These are phyloP conservation scores for Eubucco bourcierii DNA, from an alignment of 2,113 vertebrate species.

Conservation along the genomic window DNA sequence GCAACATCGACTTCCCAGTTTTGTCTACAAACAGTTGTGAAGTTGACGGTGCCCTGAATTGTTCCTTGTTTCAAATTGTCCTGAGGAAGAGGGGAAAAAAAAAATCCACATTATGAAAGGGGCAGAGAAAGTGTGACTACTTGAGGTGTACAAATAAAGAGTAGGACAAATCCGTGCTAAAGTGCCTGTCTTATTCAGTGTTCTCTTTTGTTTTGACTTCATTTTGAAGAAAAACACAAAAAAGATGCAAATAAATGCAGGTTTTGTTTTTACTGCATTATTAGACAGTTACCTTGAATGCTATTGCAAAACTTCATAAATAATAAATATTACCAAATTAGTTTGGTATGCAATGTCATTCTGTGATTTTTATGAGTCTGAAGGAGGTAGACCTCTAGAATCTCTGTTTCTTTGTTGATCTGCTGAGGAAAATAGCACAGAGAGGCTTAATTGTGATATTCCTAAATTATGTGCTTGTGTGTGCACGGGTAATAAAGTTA, in stretches of 20 bases:
- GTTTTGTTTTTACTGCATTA: neutral
- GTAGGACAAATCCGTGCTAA: neutral
- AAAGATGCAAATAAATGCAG: neutral
- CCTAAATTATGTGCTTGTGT: accelerated
- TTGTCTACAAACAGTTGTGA: neutral
- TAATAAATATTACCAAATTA: neutral
- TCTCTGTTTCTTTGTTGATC: neutral
- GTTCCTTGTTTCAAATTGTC: neutral
- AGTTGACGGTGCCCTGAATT: neutral
- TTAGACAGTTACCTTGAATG: neutral
- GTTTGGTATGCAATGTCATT: neutral
- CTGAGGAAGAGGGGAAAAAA: accelerated
- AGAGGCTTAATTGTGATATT: neutral
- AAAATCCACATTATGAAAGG: neutral
- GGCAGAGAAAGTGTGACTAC: neutral
- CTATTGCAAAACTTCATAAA: neutral
- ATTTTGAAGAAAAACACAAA: neutral
- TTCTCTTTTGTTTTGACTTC: neutral
- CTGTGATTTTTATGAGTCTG: neutral
- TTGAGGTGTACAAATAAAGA: neutral
- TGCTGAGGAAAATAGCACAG: neutral
- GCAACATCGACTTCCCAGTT: neutral
- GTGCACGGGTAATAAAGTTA: neutral
- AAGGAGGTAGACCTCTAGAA: neutral
- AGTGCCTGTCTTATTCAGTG: neutral